Base-by-base conservation (phyloP, 2,113 vertebrate genomes). In the Egretta garzetta region DNA sequence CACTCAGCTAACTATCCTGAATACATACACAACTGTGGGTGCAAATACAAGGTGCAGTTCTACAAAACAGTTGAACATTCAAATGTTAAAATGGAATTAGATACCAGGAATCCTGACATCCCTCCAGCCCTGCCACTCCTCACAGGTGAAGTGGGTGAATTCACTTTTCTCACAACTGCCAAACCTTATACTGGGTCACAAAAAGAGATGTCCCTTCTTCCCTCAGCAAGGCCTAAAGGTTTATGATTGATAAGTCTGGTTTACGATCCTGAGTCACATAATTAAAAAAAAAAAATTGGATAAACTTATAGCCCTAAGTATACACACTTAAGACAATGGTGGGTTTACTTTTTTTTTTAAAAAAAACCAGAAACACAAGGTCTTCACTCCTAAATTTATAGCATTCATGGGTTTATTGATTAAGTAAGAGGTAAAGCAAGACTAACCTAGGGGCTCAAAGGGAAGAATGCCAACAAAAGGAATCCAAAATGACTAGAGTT, bases 71-170 rank as follows among this genome's bases (percentile, higher is more conserved):
- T 39, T 2, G 4, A n/a, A 67, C 10, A n/a, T 28, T 28, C 14
- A 33, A 14, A 58, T 5, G 3, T 32, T 70, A 23, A 75, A 64
- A 60, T 4, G 8, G 43, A 82, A 76, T 56, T n/a, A 66, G 58
- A 53, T 6, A 70, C 6, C 37, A 77, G 32, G 33, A 73, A 94
- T 73, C 22, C 58, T 39, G n/a, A 58, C 1, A 1, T 14, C 8
- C 10, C 49, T 45, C 15, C 37, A 53, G n/a, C 37, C 60, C 47
- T 74, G 64, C n/a, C 0, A 1, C 50, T 70, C 22, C 22, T 35
- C 9, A 53, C 22, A 93, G 39, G 20, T n/a, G n/a, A 85, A 81
- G 22, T 0, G 2, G 41, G 16, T 0, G 0, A 72, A 10, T 52
- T 68, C 30, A 23, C 47, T 77, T 67, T 72, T 47, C 64, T 24